Base-by-base conservation (phyloP, 2,888 invertebrate genomes). In the Phyllotreta cruciferae region DNA sequence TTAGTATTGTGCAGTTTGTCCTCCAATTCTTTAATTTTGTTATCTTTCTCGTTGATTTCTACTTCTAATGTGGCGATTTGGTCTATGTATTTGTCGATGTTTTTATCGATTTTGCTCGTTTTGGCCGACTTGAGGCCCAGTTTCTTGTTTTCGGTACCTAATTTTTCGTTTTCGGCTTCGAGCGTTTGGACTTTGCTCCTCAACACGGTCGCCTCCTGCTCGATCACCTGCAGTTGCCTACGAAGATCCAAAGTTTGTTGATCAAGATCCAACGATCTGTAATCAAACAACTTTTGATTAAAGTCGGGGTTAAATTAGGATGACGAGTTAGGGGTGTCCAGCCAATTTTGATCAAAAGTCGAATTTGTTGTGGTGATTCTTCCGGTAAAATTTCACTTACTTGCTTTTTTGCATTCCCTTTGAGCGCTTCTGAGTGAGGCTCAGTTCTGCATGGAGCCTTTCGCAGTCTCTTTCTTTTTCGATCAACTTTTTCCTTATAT, bases 391-490 rank as follows among this genome's bases (percentile, higher is more conserved):
- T 35, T 34, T n/a, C 45, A 68, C 85, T 80, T 81, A 88, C 88
- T 87, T 87, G 85, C 86, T 86, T 78, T 87, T 88, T 58, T 87
- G 82, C 58, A 86, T 84, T 67, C 83, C 85, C 78, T 88, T 88
- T 1, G 77, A 72, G 50, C 86, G 83, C 77, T 87, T 87, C 72
- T 86, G 86, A 9, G 85, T 82, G 13, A 88, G 77, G 71, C 87
- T 87, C 24, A 90, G 80, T 80, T 92, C 91, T 1, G 89, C 86
- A 71, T 90, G 88, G 57, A 94, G 82, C 70, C 89, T 84, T 80
- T 93, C 92, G 73, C 91, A 89, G 71, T 91, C 90, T 71, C 90
- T 84, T 80, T 94, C 94, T 78, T 92, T 93, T 79, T 94, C 93
- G 58, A 90, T 88, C 1, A 94, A 79, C 75, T 91, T 90, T 77